Evolutionary conservation across 1,140 invertebrate species (phyloP).

Genomic region (Cydia strobilella): DNA sequence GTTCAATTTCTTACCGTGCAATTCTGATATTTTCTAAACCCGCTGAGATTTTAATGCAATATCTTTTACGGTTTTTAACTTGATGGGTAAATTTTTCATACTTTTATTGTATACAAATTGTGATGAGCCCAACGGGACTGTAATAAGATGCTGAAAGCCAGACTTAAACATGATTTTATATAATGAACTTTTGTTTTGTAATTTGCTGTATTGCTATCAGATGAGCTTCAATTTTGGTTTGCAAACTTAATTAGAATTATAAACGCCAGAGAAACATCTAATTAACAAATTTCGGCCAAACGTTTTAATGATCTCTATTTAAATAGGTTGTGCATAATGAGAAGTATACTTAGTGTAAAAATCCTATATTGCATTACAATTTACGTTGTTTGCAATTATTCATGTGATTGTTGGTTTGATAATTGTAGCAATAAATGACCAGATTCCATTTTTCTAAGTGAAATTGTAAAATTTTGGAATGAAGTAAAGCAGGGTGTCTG

Average conservation of each 20-base stretch:
- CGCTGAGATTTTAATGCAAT: neutral
- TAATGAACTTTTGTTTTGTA: neutral
- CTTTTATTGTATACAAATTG: neutral
- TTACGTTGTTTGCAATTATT: slow-evolving; percentile 2
- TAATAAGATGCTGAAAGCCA: neutral
- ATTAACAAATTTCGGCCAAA: neutral
- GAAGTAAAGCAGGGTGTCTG: slow-evolving; percentile 52
- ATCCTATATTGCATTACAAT: slow-evolving; percentile 30
- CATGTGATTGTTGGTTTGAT: neutral
- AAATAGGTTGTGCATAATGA: slow-evolving; percentile 49
- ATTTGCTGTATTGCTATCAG: neutral
- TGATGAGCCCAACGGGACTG: neutral
- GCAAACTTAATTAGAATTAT: neutral
- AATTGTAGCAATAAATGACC: neutral
- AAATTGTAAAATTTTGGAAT: slow-evolving; percentile 34
- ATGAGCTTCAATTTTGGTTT: neutral
- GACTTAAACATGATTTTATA: neutral
- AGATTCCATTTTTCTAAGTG: neutral
- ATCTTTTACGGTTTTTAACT: neutral
- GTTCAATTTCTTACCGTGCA: neutral
- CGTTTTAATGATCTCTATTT: slow-evolving; percentile 27
- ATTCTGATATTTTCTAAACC: neutral
- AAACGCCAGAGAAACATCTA: neutral
- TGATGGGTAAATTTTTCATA: neutral
- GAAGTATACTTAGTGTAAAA: slow-evolving; percentile 45